These are phyloP conservation scores for Benthosema pterotum DNA, from an alignment of 2,797 vertebrate species.

Conservation along the genomic window DNA sequence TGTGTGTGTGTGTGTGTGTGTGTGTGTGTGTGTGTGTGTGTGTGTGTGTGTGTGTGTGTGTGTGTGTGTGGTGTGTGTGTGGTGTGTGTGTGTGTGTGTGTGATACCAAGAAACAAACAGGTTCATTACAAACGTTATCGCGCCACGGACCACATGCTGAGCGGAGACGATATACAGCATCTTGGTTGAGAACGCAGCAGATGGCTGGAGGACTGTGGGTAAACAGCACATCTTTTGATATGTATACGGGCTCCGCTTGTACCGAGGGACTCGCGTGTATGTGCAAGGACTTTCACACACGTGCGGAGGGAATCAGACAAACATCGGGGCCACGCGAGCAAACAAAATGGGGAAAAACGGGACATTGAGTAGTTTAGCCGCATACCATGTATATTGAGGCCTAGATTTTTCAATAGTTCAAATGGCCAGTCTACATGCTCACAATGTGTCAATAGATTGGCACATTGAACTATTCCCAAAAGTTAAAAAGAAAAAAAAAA, in stretches of 20 bases:
- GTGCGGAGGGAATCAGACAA: no score
- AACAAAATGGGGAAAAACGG: no score
- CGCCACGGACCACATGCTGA: constrained; percentile 27
- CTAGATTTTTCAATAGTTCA: no score
- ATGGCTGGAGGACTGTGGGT: constrained; percentile 54
- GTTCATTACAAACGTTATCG: neutral
- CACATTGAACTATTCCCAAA: no score
- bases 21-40: neutral
- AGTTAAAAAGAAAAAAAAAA: no score
- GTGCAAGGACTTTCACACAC: no score
- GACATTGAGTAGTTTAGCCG: no score
- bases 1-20: neutral
- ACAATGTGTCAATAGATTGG: no score
- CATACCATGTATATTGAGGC: no score
- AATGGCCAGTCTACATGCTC: no score
- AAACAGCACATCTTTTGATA: constrained; percentile 57
- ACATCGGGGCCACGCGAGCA: no score
- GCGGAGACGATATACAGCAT: constrained; percentile 35
- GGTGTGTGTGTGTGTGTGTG: neutral
- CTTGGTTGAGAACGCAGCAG: constrained; percentile 45
- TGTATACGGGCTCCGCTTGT: constrained; percentile 46
- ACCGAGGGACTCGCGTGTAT: constrained; percentile 49
- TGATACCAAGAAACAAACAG: constrained; percentile 5
- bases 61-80: neutral
- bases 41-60: neutral